These are phyloP conservation scores for Heteractis magnifica DNA, from an alignment of 92 coral and sea anemone species.

Conservation along the genomic window DNA sequence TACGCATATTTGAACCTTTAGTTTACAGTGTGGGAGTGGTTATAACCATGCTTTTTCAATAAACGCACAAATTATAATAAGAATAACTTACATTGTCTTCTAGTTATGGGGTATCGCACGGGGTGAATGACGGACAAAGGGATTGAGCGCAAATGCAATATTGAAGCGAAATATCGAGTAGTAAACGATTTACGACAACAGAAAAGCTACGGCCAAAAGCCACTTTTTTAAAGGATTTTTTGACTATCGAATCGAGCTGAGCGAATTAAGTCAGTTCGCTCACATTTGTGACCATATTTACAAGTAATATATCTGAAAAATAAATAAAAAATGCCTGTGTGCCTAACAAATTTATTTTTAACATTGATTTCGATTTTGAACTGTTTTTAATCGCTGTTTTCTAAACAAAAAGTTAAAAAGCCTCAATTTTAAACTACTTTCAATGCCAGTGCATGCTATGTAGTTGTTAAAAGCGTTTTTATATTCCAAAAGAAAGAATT, in stretches of 20 bases:
- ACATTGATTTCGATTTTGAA: no score
- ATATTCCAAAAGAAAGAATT: not conserved
- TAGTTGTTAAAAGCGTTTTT: constrained; percentile 1
- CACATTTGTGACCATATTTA: not conserved
- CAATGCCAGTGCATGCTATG: not conserved
- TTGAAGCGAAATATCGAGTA: not conserved
- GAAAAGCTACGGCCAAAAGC: not conserved
- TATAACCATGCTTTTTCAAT: not conserved
- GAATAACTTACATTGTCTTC: not conserved
- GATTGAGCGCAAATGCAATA: not conserved
- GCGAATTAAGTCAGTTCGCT: not conserved
- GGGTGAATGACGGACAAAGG: not conserved
- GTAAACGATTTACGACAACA: not conserved
- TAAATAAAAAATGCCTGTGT: not conserved
- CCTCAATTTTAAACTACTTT: not conserved
- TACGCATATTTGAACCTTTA: not conserved
- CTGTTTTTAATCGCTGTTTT: not conserved
- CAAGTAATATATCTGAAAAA: not conserved
- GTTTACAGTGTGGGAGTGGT: not conserved
- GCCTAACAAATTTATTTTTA: not conserved
- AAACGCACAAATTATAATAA: not conserved
- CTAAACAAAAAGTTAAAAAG: not conserved
- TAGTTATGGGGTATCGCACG: not conserved
- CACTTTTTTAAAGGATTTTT: not conserved
- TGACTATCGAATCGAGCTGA: not conserved